Conservation (phyloP, 2,888 invertebrate genomes). For the Dromius quadrimaculatus region DNA sequence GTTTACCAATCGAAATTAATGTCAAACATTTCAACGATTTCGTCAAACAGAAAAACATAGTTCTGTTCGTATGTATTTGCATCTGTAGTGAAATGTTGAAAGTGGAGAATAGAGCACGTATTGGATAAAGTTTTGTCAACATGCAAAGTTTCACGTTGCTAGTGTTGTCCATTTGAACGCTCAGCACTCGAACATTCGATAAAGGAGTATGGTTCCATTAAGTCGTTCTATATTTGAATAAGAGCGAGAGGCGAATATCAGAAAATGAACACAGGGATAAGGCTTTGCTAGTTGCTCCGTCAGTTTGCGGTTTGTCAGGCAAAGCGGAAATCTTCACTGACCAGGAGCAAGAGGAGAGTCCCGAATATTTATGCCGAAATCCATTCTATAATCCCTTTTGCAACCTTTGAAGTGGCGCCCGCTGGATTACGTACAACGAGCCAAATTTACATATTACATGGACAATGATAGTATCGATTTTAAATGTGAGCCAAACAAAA, state of each 20-base stretch:
- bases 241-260: neutral
- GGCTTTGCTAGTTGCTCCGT: slow-evolving; percentile 27
- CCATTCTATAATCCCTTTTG: slow-evolving; percentile 45
- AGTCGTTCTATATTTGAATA: neutral
- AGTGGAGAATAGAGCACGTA: slow-evolving; percentile 8
- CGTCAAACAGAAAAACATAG: neutral
- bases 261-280: neutral
- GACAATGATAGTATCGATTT: slow-evolving; percentile 50
- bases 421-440: slow-evolving; percentile 42
- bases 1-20: too few relatives aligned
- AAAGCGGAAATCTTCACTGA: slow-evolving; percentile 37
- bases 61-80: neutral
- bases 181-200: neutral
- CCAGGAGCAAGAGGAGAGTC: slow-evolving; percentile 21
- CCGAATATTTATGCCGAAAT: slow-evolving; percentile 43
- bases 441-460: slow-evolving; percentile 46
- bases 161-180: slow-evolving; percentile 8
- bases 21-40: too few relatives aligned
- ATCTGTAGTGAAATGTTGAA: neutral
- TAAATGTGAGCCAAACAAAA: slow-evolving; percentile 32
- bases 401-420: slow-evolving; percentile 48
- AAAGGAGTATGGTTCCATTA: neutral
- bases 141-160: slow-evolving; percentile 13
- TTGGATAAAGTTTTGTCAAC: slow-evolving; percentile 28
- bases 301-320: slow-evolving; percentile 48